Evolutionary conservation across 2,797 vertebrate species (phyloP), one percentile per base, ranked within the genome.

Genomic region (Fistularia commersonii): DNA sequence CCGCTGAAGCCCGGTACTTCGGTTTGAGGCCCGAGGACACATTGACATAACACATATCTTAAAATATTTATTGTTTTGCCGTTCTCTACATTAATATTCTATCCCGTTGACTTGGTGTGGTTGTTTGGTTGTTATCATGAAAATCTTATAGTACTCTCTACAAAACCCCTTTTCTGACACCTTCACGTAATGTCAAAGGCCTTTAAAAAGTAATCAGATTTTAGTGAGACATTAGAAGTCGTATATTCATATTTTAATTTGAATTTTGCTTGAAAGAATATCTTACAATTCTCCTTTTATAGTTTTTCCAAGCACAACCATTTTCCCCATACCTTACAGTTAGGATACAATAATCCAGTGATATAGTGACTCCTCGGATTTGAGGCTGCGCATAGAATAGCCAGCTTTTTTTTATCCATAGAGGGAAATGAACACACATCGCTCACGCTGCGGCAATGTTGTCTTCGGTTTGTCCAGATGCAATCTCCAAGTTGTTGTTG

Each of bases 401-500:
- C 23, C 23, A 23, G n/a, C n/a, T n/a, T 33, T 8, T 8, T 6
- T 59, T 45, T 41, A 15, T 53, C 57, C 57, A 54, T 32, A 5
- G 31, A 59, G 61, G 55, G 50, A 51, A 66, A 64, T 44, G 43
- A 69, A 45, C 35, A 38, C 54, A 75, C 69, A 84, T 85, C 53
- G 54, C 57, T 88, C 80, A 70, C 49, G 75, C 76, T 45, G 52
- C 49, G 52, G 57, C 23, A 23, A 23, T 23, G 23, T 2, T 23
- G 23, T 23, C 23, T 23, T 23, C 57, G 43, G 57, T 63, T 73
- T 14, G 57, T 52, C 54, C 57, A 77, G 81, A 82, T 83, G 69
- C 69, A 84, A 84, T 87, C 80, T 76, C 50, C 58, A 83, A 85
- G 60, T 74, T 80, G 75, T 64, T 61, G 45, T 77, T 82, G 79